These are phyloP conservation scores for Spodoptera exigua DNA, from an alignment of 2,888 invertebrate species.

Conservation along the genomic window DNA sequence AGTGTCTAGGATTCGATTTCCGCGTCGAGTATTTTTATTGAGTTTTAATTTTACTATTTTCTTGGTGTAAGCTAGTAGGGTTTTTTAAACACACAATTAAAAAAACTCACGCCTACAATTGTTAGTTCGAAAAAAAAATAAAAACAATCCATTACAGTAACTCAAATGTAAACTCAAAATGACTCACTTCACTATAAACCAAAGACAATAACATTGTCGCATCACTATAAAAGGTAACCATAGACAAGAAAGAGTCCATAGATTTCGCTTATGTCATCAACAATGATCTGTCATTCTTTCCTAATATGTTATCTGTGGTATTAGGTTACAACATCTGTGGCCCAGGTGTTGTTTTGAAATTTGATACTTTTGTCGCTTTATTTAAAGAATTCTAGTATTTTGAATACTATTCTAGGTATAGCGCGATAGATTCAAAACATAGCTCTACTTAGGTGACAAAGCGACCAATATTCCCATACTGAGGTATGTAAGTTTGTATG, in stretches of 20 bases:
- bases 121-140: no score
- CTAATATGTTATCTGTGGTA: slow-evolving; percentile 44
- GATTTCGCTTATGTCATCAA: slow-evolving; percentile 27
- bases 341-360: slow-evolving; percentile 65
- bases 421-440: background rate
- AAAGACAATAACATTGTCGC: slow-evolving; percentile 1
- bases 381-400: slow-evolving; percentile 46
- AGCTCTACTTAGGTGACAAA: no score
- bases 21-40: no score
- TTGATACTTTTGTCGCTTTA: slow-evolving; percentile 32
- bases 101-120: no score
- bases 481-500: no score
- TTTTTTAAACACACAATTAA: no score
- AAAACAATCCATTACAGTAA: no score
- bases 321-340: slow-evolving; percentile 60
- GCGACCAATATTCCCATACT: no score
- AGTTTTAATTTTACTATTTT: no score
- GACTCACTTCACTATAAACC: slow-evolving; percentile 17
- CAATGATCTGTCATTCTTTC: slow-evolving; percentile 25
- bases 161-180: background rate
- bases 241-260: slow-evolving; percentile 28
- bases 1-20: no score
- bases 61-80: no score
- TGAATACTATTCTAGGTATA: background rate
- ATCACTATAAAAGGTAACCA: slow-evolving; percentile 31